Evolutionary conservation across 2,888 invertebrate species (phyloP).

Genomic region (Caenorhabditis sp.): DNA sequence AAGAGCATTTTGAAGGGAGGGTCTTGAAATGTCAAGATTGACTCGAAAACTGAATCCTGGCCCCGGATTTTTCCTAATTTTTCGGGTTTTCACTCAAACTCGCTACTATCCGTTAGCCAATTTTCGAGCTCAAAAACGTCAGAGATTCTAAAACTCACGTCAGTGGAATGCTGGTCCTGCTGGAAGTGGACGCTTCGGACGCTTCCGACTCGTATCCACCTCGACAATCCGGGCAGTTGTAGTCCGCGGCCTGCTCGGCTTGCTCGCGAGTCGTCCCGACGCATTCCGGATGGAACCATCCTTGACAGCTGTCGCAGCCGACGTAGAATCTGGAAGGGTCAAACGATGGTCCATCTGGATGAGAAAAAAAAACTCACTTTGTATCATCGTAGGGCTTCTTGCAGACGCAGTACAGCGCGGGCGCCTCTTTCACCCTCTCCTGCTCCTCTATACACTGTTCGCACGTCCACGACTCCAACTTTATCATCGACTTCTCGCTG

Average conservation of each 20-base stretch:
- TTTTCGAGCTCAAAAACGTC: neutral
- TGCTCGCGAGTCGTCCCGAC: constrained; percentile 87
- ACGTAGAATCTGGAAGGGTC: constrained; percentile 96
- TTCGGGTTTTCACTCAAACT: no score
- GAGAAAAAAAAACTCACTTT: constrained; percentile 88
- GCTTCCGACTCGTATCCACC: constrained; percentile 61
- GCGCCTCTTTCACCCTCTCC: constrained; percentile 82
- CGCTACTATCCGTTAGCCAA: no score
- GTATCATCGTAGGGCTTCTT: constrained; percentile 97
- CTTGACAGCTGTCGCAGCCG: constrained; percentile 98
- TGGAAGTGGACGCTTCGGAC: constrained; percentile 37
- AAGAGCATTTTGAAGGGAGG: no score
- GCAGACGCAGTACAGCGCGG: constrained; percentile 96
- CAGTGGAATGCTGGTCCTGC: constrained; percentile 30
- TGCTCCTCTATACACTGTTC: constrained; percentile 85
- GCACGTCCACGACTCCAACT: constrained; percentile 90
- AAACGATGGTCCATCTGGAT: no score
- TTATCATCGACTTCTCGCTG: constrained; percentile 91
- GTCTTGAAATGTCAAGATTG: no score
- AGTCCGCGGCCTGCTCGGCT: constrained; percentile 94
- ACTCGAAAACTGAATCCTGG: neutral
- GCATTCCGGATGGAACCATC: constrained; percentile 99
- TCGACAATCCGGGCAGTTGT: constrained; percentile 94
- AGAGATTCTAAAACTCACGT: constrained; percentile 19
- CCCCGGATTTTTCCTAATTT: no score